phyloP scores from a whole-genome alignment of 2,113 vertebrate species.

The Mobula birostris region DNA sequence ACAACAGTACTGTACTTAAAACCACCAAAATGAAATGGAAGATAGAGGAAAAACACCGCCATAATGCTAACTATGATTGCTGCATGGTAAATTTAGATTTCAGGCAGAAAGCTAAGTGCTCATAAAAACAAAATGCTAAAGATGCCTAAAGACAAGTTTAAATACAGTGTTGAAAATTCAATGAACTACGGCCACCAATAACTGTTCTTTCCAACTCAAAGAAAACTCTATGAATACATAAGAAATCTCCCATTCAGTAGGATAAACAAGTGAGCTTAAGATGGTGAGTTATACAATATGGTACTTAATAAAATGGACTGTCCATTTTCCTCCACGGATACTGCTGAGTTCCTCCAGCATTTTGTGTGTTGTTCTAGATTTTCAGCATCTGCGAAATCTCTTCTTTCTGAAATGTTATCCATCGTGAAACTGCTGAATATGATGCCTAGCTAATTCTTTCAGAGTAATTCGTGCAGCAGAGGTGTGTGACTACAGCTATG shows the following conservation, averaged over 20 bases:
- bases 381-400: too few relatives aligned
- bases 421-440: not conserved
- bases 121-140: constrained; percentile 2
- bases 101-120: not conserved
- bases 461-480: not conserved
- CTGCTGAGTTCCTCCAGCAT: too few relatives aligned
- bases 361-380: too few relatives aligned
- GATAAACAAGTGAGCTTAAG: not conserved
- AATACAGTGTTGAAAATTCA: not conserved
- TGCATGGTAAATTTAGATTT: not conserved
- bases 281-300: not conserved
- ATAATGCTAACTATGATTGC: not conserved
- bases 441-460: not conserved
- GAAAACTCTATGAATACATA: not conserved
- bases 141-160: not conserved
- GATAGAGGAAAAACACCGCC: not conserved
- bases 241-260: too few relatives aligned
- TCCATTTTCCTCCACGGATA: too few relatives aligned
- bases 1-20: not conserved
- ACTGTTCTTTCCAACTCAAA: too few relatives aligned
- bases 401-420: not conserved
- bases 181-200: not conserved
- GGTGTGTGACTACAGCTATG: not conserved
- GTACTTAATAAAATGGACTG: not conserved
- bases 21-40: not conserved